Conservation (phyloP, 2,113 vertebrate genomes). For the Heterotilapia buettikoferi region DNA sequence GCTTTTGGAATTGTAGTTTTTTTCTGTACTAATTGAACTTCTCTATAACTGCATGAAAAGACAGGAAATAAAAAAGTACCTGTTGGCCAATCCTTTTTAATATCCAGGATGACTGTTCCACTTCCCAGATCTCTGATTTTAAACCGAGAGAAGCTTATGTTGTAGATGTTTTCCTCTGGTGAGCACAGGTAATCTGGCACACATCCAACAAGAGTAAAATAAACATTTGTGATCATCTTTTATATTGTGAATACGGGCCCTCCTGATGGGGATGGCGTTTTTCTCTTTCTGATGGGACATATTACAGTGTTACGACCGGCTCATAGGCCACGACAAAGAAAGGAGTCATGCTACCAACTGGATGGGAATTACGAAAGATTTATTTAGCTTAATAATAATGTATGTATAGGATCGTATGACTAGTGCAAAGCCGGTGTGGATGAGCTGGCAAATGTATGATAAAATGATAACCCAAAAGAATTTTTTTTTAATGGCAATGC, state of each 20-base stretch:
- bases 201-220: background rate
- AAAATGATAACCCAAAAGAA: background rate
- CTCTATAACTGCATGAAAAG: background rate
- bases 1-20: background rate
- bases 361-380: background rate
- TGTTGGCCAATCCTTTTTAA: slow-evolving; percentile 41
- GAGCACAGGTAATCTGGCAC: slow-evolving; percentile 48
- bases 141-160: slow-evolving; percentile 56
- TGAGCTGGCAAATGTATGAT: background rate
- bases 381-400: background rate
- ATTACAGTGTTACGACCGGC: background rate
- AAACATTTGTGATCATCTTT: background rate
- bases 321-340: rapidly evolving
- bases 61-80: background rate
- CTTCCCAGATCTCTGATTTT: slow-evolving; percentile 53
- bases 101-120: slow-evolving; percentile 40
- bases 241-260: background rate
- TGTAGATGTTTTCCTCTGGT: slow-evolving; percentile 55
- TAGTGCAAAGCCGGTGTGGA: background rate
- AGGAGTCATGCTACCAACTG: background rate
- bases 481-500: background rate
- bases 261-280: background rate
- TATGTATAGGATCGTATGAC: background rate
- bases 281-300: no score
- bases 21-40: background rate